phyloP scores from a whole-genome alignment of 1,140 invertebrate species.

The Drosophila equinoxialis region DNA sequence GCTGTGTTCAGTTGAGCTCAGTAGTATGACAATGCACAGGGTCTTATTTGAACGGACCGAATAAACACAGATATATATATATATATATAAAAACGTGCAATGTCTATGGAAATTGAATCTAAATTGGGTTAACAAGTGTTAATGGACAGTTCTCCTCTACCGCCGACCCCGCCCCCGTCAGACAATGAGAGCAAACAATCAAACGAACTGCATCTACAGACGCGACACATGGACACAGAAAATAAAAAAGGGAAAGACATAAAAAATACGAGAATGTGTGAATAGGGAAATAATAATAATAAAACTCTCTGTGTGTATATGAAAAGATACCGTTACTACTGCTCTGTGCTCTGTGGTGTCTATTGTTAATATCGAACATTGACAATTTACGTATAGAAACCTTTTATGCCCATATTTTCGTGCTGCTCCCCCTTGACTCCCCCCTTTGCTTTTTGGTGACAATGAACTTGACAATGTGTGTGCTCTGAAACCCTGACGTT shows the following conservation, averaged over 20 bases:
- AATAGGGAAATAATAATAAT: conserved; percentile 15
- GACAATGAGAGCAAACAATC: conserved; percentile 25
- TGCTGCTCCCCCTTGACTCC: not conserved
- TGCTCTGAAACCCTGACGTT: not conserved
- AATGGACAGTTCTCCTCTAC: conserved; percentile 63
- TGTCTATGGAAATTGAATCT: conserved; percentile 77
- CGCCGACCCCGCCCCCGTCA: conserved; percentile 1
- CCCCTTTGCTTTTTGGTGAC: not conserved
- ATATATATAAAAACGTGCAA: conserved; percentile 44
- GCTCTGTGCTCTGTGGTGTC: not conserved
- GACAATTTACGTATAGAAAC: conserved; percentile 3
- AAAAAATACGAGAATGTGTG: conserved; percentile 10
- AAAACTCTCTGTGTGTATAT: not conserved
- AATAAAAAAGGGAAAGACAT: not conserved
- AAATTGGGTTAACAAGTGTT: conserved; percentile 81
- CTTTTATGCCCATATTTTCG: not conserved
- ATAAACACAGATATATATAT: not conserved
- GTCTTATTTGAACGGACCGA: conserved; percentile 40
- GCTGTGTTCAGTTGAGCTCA: not conserved
- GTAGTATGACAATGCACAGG: conserved; percentile 71
- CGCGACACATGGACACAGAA: not conserved
- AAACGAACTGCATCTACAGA: conserved; percentile 58
- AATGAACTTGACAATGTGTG: not conserved
- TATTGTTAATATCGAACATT: conserved; percentile 5
- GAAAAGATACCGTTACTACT: conserved; percentile 1